phyloP scores from a whole-genome alignment of 35 echinoderm and acorn worm species.

The Apostichopus parvimensis region DNA sequence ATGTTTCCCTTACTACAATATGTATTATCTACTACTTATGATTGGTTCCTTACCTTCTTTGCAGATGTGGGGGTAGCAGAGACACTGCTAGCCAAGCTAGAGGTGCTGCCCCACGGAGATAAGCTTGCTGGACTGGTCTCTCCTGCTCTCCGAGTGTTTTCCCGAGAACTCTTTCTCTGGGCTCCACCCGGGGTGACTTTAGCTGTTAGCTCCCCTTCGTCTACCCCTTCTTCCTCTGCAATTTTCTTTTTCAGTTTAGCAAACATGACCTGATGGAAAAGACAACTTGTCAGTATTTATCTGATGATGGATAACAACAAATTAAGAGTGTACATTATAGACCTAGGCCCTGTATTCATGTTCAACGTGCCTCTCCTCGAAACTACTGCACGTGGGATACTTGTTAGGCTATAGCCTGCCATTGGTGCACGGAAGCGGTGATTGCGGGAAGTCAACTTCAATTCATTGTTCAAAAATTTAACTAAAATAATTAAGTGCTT shows the following conservation, averaged over 20 bases:
- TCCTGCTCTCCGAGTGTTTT: conserved; percentile 44
- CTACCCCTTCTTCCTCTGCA: conserved; percentile 83
- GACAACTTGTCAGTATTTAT: neutral
- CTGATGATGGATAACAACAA: neutral
- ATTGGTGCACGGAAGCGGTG: too few relatives aligned
- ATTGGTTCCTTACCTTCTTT: conserved; percentile 35
- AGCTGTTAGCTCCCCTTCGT: conserved; percentile 57
- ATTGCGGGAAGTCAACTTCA: too few relatives aligned
- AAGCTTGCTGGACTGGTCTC: conserved; percentile 62
- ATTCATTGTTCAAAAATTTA: too few relatives aligned
- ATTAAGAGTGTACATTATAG: too few relatives aligned
- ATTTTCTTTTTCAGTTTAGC: conserved; percentile 96
- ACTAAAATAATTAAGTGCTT: too few relatives aligned
- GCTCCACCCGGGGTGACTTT: conserved; percentile 50
- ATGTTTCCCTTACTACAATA: too few relatives aligned
- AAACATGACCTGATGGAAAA: conserved; percentile 73
- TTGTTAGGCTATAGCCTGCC: too few relatives aligned
- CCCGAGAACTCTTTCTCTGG: neutral
- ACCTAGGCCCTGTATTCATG: too few relatives aligned
- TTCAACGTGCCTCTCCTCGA: too few relatives aligned
- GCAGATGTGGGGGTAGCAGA: conserved; percentile 47
- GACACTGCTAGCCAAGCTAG: conserved; percentile 62
- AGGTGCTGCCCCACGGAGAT: conserved; percentile 76
- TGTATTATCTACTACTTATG: too few relatives aligned
- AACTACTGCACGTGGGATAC: too few relatives aligned